phyloP scores from a whole-genome alignment of 2,113 vertebrate species.

The Anas platyrhynchos region DNA sequence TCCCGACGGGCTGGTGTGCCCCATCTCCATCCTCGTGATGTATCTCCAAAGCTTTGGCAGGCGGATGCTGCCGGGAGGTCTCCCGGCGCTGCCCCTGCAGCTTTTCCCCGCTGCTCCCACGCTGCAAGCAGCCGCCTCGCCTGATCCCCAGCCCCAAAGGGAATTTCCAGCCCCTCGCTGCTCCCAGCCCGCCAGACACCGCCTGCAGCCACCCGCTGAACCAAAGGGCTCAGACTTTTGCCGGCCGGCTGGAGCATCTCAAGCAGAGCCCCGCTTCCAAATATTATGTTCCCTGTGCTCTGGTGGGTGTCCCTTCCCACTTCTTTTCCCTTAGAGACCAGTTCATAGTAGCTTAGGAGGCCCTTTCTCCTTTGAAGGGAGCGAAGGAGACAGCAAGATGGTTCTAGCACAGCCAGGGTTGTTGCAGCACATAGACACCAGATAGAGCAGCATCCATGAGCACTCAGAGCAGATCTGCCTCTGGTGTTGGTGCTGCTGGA shows the following conservation, averaged over 20 bases:
- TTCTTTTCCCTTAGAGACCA: neutral
- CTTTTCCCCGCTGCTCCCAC: neutral
- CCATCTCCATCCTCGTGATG: neutral
- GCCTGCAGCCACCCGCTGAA: neutral
- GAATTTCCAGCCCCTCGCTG: neutral
- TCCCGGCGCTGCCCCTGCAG: neutral
- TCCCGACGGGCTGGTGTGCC: neutral
- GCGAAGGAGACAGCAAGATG: fast-evolving
- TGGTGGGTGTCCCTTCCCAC: neutral
- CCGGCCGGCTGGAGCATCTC: fast-evolving
- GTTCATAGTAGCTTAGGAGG: fast-evolving
- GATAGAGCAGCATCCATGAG: neutral
- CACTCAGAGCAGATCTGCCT: neutral
- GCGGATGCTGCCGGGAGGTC: neutral
- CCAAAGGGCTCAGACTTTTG: neutral
- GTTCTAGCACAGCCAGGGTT: neutral
- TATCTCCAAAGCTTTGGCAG: neutral
- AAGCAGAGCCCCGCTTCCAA: neutral
- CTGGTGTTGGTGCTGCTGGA: neutral
- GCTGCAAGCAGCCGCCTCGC: neutral
- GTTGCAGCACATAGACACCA: neutral
- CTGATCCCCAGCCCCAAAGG: neutral
- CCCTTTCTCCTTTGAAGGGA: neutral
- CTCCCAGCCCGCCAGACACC: neutral
- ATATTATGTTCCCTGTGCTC: neutral